Percentiles rank a stretch among this genome's conserved stretches.
Conservation (phyloP, 2,113 vertebrate genomes). For the Scomber japonicus region DNA sequence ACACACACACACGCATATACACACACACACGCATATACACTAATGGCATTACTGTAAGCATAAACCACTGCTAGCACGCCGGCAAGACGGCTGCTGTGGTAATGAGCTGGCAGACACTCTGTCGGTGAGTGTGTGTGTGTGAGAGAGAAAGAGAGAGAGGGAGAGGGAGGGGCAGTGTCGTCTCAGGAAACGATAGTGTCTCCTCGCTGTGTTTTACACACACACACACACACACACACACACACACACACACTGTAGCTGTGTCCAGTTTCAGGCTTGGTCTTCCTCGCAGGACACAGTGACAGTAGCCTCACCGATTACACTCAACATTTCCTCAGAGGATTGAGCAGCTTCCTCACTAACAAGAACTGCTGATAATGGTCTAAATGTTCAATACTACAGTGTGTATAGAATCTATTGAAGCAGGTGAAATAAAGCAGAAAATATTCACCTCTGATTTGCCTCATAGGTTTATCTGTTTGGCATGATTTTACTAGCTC, state of each 20-base stretch:
- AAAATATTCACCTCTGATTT: too few species aligned
- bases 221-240: slow-evolving; percentile 9
- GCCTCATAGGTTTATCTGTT: too few species aligned
- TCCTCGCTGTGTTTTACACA: slow-evolving; percentile 25
- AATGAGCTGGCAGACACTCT: slow-evolving; percentile 79
- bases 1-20: slow-evolving; percentile 33
- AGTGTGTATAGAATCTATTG: not conserved
- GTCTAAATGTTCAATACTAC: not conserved
- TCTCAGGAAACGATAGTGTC: slow-evolving; percentile 58
- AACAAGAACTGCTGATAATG: not conserved
- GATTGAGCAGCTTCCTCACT: not conserved
- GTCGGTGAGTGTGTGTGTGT: slow-evolving; percentile 55
- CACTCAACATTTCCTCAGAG: slow-evolving; percentile 6
- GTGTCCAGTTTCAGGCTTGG: not conserved
- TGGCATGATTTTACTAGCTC: too few species aligned
- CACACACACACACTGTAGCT: not conserved
- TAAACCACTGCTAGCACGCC: slow-evolving; percentile 72
- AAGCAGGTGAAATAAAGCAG: not conserved
- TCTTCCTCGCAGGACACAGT: not conserved
- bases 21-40: slow-evolving; percentile 51
- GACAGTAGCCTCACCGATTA: slow-evolving; percentile 7
- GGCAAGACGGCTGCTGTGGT: slow-evolving; percentile 77
- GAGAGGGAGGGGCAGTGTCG: not conserved
- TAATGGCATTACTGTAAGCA: slow-evolving; percentile 82
- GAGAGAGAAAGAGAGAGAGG: slow-evolving; percentile 1